These are phyloP conservation scores for Actias luna DNA, from an alignment of 2,888 invertebrate species.

Conservation along the genomic window DNA sequence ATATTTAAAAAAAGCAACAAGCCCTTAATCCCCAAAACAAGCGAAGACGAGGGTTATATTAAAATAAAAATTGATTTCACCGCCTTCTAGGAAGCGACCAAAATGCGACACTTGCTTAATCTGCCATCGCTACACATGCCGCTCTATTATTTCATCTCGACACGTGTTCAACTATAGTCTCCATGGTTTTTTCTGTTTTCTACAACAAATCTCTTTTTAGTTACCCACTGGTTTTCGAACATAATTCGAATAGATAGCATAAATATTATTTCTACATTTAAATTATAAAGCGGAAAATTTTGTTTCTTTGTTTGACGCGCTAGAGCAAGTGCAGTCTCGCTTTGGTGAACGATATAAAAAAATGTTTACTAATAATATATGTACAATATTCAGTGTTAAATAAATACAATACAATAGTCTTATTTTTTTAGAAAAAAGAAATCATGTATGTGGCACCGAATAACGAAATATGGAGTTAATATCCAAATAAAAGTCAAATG, in stretches of 20 bases:
- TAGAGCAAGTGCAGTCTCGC: too few species aligned
- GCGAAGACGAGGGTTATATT: constrained; percentile 46
- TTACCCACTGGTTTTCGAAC: constrained; percentile 23
- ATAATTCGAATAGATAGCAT: background rate
- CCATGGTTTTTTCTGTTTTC: constrained; percentile 36
- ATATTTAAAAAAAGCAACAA: constrained; percentile 29
- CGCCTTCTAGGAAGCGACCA: constrained; percentile 62
- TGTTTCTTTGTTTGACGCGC: too few species aligned
- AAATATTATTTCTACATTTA: too few species aligned
- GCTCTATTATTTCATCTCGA: constrained; percentile 60
- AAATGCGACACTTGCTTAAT: constrained; percentile 74
- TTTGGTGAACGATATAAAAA: too few species aligned
- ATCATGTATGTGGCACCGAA: too few species aligned
- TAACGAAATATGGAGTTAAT: too few species aligned
- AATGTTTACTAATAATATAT: too few species aligned
- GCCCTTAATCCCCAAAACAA: constrained; percentile 65
- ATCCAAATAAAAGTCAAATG: background rate
- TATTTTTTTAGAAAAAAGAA: too few species aligned
- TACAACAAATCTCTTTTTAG: constrained; percentile 27
- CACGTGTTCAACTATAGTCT: constrained; percentile 62
- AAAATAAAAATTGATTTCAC: constrained; percentile 55
- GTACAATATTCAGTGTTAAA: too few species aligned
- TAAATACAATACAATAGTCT: too few species aligned
- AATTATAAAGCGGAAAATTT: too few species aligned
- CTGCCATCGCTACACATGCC: constrained; percentile 63